Base-by-base conservation (phyloP, 2,888 invertebrate genomes). In the Apotomis turbidana region DNA sequence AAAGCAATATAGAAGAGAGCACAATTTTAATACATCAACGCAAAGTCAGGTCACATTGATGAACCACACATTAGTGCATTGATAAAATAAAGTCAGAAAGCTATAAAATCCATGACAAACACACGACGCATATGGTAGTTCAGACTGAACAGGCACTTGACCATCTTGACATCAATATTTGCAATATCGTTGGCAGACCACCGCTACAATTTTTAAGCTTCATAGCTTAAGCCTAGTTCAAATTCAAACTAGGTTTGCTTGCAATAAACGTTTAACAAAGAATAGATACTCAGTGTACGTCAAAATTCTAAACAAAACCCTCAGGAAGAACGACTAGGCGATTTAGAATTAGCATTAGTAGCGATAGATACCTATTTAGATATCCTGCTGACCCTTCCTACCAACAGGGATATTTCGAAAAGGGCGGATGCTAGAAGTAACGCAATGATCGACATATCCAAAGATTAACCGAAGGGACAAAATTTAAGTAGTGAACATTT, bases 121-220 rank as follows among this genome's bases (percentile, higher is more conserved):
- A 44, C 5, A 8, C 49, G 8, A 49, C 49, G 8, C 10, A 49
- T 49, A 49, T 49, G 49, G 49, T 9, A 49, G 6, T 41, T 41
- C 6, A 41, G 6, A 49, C 5, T 12, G 10, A 10, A 6, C 49
- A 49, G 9, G 10, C 49, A 49, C 49, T 49, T 10, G 38, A 38
- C 52, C 38, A 8, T 49, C 51, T 52, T 51, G 62, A 38, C 38
- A 41, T 63, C 51, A n/a, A 63, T 63, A n/a, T 63, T 63, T 8
- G 38, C 15, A 63, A 62, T 38, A 62, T 51, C 15, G 27, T 27
- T 27, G 8, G 36, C 46, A 61, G 15, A 38, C 38, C n/a, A 9
- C 13, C 13, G 38, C n/a, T 49, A 52, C 38, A n/a, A n/a, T 62
- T 52, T 9, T 13, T 38, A 52, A 27, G 46, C 49, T 49, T 8